These are phyloP conservation scores for Mallotus villosus DNA, from an alignment of 2,797 vertebrate species.

Conservation along the genomic window DNA sequence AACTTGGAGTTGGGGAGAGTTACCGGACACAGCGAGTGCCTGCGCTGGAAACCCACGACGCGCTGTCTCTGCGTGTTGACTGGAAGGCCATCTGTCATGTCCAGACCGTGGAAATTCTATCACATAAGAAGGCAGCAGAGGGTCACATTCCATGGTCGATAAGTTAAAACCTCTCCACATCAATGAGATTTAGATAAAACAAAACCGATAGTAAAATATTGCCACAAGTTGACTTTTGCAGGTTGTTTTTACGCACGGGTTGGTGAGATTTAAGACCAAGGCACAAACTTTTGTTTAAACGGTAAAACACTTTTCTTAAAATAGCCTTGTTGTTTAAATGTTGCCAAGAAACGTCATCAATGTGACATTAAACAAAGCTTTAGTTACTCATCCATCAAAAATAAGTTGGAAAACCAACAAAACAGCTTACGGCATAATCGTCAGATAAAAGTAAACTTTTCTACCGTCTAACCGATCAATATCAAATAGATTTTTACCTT, in stretches of 20 bases:
- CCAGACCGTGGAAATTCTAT: conserved; percentile 71
- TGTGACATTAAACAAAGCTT: background rate
- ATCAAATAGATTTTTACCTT: conserved; percentile 67
- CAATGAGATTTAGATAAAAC: background rate
- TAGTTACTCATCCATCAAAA: background rate
- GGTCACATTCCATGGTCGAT: conserved; percentile 22
- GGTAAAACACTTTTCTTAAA: background rate
- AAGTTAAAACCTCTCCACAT: background rate
- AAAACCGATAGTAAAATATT: conserved; percentile 6
- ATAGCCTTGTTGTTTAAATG: background rate
- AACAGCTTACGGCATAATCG: too few relatives aligned
- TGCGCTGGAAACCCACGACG: conserved; percentile 71
- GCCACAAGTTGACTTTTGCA: background rate
- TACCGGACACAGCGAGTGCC: conserved; percentile 77
- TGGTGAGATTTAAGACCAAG: background rate
- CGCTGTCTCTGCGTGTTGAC: conserved; percentile 47
- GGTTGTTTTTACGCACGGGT: background rate
- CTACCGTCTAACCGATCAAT: background rate
- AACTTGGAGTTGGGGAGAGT: conserved; percentile 79
- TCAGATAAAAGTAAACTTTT: background rate
- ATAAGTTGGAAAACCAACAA: background rate
- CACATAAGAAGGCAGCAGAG: conserved; percentile 34
- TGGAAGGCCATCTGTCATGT: conserved; percentile 56
- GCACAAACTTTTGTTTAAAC: background rate
- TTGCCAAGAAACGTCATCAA: background rate